Percentiles rank a stretch among this genome's conserved stretches.
Conservation (phyloP, 2,113 vertebrate species). For the Centrocercus urophasianus region DNA sequence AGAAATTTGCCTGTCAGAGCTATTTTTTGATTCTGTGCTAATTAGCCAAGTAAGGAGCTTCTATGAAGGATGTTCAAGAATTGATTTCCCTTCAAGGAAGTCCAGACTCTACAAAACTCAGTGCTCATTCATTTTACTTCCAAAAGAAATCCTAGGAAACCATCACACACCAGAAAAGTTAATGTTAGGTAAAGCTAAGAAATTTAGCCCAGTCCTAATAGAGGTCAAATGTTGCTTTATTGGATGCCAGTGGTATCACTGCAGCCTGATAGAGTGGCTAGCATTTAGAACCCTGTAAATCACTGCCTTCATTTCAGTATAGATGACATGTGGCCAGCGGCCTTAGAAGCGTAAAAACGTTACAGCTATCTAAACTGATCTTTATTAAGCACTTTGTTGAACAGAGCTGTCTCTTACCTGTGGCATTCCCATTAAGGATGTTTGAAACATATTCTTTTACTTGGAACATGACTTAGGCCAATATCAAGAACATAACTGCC, state of each 20-base stretch:
- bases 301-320: background rate
- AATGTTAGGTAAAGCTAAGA: background rate
- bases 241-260: background rate
- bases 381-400: background rate
- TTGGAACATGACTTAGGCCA: background rate
- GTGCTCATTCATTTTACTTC: background rate
- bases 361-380: fast-evolving
- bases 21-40: constrained; percentile 3
- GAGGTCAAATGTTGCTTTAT: background rate
- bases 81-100: background rate
- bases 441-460: background rate
- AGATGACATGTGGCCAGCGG: background rate
- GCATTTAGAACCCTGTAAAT: background rate
- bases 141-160: background rate
- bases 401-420: background rate
- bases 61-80: background rate
- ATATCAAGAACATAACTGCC: background rate
- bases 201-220: background rate
- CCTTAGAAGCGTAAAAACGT: background rate
- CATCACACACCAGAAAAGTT: background rate
- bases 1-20: constrained; percentile 1
- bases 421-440: background rate
- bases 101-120: background rate
- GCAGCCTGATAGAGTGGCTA: background rate
- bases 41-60: background rate